These are phyloP conservation scores for Brachionus asplanchnoidis DNA, from an alignment of 1,140 invertebrate species.

Conservation along the genomic window DNA sequence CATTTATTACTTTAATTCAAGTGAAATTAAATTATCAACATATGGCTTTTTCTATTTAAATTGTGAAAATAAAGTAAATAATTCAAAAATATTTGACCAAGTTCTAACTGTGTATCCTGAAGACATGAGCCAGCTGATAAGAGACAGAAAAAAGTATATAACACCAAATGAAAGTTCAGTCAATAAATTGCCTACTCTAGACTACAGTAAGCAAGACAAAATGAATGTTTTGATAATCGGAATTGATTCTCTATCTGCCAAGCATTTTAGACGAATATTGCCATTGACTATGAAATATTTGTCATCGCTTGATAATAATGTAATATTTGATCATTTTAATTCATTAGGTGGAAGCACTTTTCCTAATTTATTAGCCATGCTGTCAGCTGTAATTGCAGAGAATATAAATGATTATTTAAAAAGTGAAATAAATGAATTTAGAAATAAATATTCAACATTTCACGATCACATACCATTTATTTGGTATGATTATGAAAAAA, in stretches of 20 bases:
- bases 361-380: conserved; percentile 55
- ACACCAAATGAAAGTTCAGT: neutral
- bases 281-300: conserved; percentile 66
- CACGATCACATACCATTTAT: conserved; percentile 57
- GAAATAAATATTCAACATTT: neutral
- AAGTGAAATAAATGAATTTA: neutral
- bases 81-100: neutral
- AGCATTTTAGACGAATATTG: conserved; percentile 77
- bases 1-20: neutral
- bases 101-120: neutral
- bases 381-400: neutral
- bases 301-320: conserved; percentile 43
- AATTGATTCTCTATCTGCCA: conserved; percentile 74
- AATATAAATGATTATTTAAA: neutral
- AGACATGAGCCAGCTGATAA: neutral
- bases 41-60: neutral
- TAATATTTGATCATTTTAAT: conserved; percentile 51
- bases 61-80: neutral
- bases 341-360: conserved; percentile 54
- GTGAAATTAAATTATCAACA: neutral
- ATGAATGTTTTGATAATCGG: conserved; percentile 70
- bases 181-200: neutral
- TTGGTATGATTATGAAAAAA: conserved; percentile 58
- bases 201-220: neutral
- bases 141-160: neutral